Evolutionary conservation across 2,888 invertebrate species (phyloP), one percentile per base, ranked within the genome.

Genomic region (Andrena chrysosceles): DNA sequence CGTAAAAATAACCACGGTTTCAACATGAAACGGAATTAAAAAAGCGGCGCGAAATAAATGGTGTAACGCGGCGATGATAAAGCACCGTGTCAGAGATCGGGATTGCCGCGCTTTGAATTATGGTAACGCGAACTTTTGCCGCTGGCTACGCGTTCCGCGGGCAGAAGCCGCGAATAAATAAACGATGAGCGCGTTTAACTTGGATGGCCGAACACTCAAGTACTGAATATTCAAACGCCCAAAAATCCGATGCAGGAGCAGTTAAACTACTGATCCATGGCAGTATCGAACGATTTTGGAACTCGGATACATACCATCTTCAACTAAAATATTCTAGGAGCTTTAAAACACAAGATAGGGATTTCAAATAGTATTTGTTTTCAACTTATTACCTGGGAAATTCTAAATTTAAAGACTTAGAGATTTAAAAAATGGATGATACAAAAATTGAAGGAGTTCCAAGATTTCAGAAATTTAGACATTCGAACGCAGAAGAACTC

Each of bases 91-190:
- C 74, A 54, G 69, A 66, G 60, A 81, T 81, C 81, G 67, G 72
- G 81, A 81, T 78, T 72, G 81, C 78, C 79, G 72, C 29, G 49
- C 67, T 63, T 78, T 81, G 81, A 81, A 81, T 81, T 79, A 81
- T 72, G 79, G 71, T 78, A 54, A 78, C 81, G 81, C 79, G 72
- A 62, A 49, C 48, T 33, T 16, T 26, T 48, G 52, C 48, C 48
- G 79, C 35, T 54, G 48, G 80, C 54, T 62, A 67, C 79, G 48
- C 71, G 56, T 56, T 26, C 56, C 56, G 31, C 23, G 20, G 20
- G 23, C 16, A 42, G 42, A 42, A 42, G 42, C 42, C 42, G 42
- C 56, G 23, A 52, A 56, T 75, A 63, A 54, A 80, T 62, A 29
- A 16, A 31, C 13, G 3, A 7, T 8, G 31, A 31, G 16, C 60